Base-by-base conservation (phyloP, 2,888 invertebrate species). In the Hydriomena furcata region DNA sequence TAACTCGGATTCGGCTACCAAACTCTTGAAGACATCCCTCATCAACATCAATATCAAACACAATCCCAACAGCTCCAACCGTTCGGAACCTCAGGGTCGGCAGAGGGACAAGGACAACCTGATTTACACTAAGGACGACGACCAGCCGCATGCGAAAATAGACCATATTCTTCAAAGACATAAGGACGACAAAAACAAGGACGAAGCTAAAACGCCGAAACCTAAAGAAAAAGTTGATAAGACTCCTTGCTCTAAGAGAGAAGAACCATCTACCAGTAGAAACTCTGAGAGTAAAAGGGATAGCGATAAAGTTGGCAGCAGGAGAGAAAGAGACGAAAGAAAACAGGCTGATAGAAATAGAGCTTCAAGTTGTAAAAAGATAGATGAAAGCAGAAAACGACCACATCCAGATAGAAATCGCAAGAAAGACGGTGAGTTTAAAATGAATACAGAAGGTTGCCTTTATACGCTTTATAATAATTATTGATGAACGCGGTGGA, bases 41-140 rank as follows among this genome's bases (percentile, higher is more conserved):
- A 7, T n/a, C 3, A 43, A 32, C 32, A 7, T 27, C 25, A 17
- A 7, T n/a, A n/a, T n/a, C n/a, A n/a, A n/a, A n/a, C n/a, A n/a
- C n/a, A n/a, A n/a, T n/a, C n/a, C n/a, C n/a, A n/a, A n/a, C 17
- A 24, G 46, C 1, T 21, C 32, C 4, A 20, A 28, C 1, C 51
- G 49, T 5, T 31, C 28, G 21, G 25, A 7, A 7, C 23, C 30
- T 40, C n/a, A n/a, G n/a, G n/a, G n/a, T n/a, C 8, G 10, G n/a
- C 53, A 2, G 25, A 25, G 79, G 23, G 82, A 88, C 54, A 76
- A 91, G 8, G 73, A 84, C 40, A 66, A 66, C n/a, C 71, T 93
- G 1, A 57, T 92, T 25, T 93, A 92, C 63, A 77, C 79, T 0
- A 75, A 84, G 2, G 91, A 91, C 3, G 91, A 92, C 36, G 58